Percentiles rank a stretch among this genome's conserved stretches.
phyloP scores from a whole-genome alignment of 1,140 invertebrate genomes.

The Brachionus calyciflorus region DNA sequence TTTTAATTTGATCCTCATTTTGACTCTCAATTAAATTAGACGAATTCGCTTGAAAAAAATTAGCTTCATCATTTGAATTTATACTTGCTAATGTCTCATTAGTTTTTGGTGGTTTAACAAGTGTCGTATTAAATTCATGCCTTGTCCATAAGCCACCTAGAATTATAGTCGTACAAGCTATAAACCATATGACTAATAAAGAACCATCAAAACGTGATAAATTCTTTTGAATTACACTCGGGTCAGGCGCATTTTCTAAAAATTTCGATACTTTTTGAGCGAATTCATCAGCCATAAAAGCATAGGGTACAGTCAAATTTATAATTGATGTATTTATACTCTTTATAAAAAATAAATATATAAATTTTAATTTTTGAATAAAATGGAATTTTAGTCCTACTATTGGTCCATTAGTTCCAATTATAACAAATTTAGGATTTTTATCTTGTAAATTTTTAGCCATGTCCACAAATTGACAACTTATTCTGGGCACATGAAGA shows the following conservation, averaged over 20 bases:
- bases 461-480: background rate
- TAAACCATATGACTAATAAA: constrained; percentile 36
- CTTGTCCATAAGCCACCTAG: constrained; percentile 16
- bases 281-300: constrained; percentile 43
- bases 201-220: constrained; percentile 12
- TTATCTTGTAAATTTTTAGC: constrained; percentile 13
- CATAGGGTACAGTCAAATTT: constrained; percentile 12
- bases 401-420: constrained; percentile 43
- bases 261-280: constrained; percentile 16
- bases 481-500: background rate
- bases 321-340: constrained; percentile 16
- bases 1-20: background rate
- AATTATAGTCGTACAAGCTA: background rate
- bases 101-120: background rate
- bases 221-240: background rate
- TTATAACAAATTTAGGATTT: background rate
- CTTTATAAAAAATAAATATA: background rate
- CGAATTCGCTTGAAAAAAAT: background rate
- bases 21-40: background rate
- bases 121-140: constrained; percentile 14
- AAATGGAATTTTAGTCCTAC: background rate
- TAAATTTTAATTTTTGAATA: background rate
- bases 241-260: background rate
- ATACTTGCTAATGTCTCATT: background rate
- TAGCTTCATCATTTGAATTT: background rate